Percentiles rank a stretch among this genome's conserved stretches.
Conservation (phyloP, 2,113 vertebrate species). For the Pygathrix nemaeus region DNA sequence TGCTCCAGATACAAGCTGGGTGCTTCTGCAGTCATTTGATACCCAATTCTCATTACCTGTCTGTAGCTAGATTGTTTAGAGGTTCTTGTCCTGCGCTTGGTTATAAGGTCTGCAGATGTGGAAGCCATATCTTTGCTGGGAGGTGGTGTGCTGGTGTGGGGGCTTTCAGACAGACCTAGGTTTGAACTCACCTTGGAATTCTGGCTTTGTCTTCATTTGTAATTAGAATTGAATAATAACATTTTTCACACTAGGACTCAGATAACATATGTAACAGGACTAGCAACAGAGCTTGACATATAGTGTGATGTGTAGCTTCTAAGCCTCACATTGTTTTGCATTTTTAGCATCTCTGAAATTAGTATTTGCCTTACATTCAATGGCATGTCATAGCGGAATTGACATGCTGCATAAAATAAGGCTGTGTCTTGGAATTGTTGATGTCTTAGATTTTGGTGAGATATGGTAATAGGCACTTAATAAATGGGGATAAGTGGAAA, state of each 20-base stretch:
- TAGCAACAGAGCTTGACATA: not conserved
- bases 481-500: not conserved
- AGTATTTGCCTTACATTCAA: not conserved
- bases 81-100: not conserved
- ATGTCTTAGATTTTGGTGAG: not conserved
- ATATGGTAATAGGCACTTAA: not conserved
- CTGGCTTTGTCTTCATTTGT: not conserved
- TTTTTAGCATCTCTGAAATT: not conserved
- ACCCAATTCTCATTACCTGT: not conserved
- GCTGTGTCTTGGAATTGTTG: not conserved
- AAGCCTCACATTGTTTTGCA: not conserved
- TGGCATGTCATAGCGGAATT: not conserved
- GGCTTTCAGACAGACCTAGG: not conserved
- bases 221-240: not conserved
- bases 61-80: not conserved
- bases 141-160: fast-evolving
- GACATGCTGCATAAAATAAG: not conserved
- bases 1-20: not conserved
- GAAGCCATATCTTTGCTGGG: not conserved
- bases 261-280: not conserved
- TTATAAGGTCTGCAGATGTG: not conserved
- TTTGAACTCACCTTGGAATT: not conserved
- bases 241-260: not conserved
- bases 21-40: not conserved
- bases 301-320: not conserved